A percentile compares a stretch with the other conserved stretches of the same genome.
phyloP scores from a whole-genome alignment of 1,140 invertebrate species.

The Eufriesea mexicana region DNA sequence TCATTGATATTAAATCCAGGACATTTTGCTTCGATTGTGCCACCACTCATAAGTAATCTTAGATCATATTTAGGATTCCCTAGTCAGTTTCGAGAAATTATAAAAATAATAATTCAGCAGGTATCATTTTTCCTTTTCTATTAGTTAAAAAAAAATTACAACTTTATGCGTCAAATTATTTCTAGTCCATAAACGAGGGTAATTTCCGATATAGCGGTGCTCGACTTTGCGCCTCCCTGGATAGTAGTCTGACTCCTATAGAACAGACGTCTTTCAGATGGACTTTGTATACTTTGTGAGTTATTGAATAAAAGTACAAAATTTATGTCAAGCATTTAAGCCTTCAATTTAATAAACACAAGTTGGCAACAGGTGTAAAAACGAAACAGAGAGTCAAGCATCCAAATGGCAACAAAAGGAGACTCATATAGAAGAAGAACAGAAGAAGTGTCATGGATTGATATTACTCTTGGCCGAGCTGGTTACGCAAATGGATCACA shows the following conservation, averaged over 20 bases:
- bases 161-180: constrained; percentile 44
- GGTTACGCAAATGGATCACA: constrained; percentile 78
- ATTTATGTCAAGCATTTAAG: background rate
- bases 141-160: background rate
- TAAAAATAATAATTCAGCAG: constrained; percentile 84
- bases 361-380: constrained; percentile 70
- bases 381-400: constrained; percentile 70
- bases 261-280: constrained; percentile 81
- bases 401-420: constrained; percentile 69
- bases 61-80: constrained; percentile 81
- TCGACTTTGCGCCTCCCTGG: constrained; percentile 85
- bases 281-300: constrained; percentile 76
- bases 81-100: constrained; percentile 82
- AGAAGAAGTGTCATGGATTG: constrained; percentile 78
- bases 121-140: constrained; percentile 70
- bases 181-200: constrained; percentile 85
- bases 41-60: constrained; percentile 83
- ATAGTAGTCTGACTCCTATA: constrained; percentile 55
- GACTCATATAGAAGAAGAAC: constrained; percentile 70
- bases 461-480: constrained; percentile 80
- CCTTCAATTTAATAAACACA: constrained; percentile 25
- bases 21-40: constrained; percentile 83
- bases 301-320: constrained; percentile 32
- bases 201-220: constrained; percentile 88
- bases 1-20: constrained; percentile 85